A percentile compares a stretch with the other conserved stretches of the same genome.
Evolutionary conservation across 2,113 vertebrate genomes (phyloP).

Genomic region (Gallinago undulata): DNA sequence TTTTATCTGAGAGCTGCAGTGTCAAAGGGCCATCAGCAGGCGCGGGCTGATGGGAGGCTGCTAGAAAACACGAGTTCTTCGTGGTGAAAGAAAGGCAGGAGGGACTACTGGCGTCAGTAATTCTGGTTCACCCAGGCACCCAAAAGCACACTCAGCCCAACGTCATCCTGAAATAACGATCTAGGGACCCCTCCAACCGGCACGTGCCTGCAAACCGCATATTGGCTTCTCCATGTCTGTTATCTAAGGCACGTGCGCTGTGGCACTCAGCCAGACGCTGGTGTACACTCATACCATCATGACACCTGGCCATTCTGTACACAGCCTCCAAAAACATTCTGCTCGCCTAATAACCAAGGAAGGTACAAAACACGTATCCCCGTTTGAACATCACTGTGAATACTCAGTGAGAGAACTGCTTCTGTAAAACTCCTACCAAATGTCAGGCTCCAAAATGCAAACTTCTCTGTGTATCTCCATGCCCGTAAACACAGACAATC

Average conservation of each 20-base stretch:
- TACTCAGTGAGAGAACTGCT: background rate
- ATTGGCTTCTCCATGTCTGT: accelerated
- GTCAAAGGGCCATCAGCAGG: background rate
- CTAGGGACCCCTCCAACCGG: accelerated
- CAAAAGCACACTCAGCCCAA: background rate
- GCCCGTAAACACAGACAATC: background rate
- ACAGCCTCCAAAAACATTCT: background rate
- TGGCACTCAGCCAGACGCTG: background rate
- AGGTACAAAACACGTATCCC: accelerated
- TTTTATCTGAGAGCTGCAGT: background rate
- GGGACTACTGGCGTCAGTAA: background rate
- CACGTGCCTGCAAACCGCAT: background rate
- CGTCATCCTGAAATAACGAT: background rate
- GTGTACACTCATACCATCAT: accelerated
- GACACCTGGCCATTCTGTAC: background rate
- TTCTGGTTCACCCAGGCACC: background rate
- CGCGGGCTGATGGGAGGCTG: accelerated
- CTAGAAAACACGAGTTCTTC: background rate
- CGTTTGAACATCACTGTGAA: background rate
- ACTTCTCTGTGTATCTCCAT: background rate
- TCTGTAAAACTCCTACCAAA: accelerated
- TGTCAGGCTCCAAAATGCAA: background rate
- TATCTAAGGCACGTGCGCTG: accelerated
- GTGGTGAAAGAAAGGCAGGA: background rate
- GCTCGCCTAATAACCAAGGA: background rate